Conservation (phyloP, 2,888 invertebrate genomes). For the Hirtodrosophila trivittata region DNA sequence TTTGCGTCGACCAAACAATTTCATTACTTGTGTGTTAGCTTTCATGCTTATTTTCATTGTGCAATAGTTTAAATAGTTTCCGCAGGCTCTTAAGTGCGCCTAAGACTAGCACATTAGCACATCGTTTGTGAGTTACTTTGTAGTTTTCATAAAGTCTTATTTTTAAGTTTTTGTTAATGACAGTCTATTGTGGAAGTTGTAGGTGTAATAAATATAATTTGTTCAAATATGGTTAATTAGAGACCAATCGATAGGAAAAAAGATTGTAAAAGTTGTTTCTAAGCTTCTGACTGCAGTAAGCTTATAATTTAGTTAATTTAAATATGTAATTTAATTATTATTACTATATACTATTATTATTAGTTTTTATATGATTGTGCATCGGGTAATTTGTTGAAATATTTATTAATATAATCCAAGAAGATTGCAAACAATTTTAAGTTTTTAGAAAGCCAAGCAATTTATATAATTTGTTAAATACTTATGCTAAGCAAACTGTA, state of each 20-base stretch:
- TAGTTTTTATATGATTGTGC: conserved; percentile 56
- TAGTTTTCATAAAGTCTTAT: conserved; percentile 22
- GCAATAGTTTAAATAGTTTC: conserved; percentile 40
- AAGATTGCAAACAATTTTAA: conserved; percentile 51
- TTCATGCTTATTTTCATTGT: conserved; percentile 31
- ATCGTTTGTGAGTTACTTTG: conserved; percentile 42
- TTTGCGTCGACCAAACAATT: conserved; percentile 15
- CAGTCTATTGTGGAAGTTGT: conserved; percentile 34
- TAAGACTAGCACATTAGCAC: conserved; percentile 25
- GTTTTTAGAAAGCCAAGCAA: conserved; percentile 66
- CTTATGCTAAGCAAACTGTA: conserved; percentile 58
- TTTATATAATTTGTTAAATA: conserved; percentile 71
- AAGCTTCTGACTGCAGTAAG: conserved; percentile 60
- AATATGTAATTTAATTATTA: conserved; percentile 33
- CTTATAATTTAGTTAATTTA: conserved; percentile 31
- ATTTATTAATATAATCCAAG: conserved; percentile 65
- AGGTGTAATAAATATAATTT: conserved; percentile 47
- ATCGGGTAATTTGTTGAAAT: conserved; percentile 71
- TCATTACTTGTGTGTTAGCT: conserved; percentile 11
- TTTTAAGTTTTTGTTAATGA: conserved; percentile 49
- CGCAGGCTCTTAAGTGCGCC: conserved; percentile 7
- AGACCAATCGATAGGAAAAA: conserved; percentile 19
- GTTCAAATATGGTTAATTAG: conserved; percentile 29
- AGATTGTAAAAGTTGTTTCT: conserved; percentile 74
- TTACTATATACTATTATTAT: conserved; percentile 49